phyloP scores from a whole-genome alignment of 2,113 vertebrate genomes.

The Sinosuthora webbiana region DNA sequence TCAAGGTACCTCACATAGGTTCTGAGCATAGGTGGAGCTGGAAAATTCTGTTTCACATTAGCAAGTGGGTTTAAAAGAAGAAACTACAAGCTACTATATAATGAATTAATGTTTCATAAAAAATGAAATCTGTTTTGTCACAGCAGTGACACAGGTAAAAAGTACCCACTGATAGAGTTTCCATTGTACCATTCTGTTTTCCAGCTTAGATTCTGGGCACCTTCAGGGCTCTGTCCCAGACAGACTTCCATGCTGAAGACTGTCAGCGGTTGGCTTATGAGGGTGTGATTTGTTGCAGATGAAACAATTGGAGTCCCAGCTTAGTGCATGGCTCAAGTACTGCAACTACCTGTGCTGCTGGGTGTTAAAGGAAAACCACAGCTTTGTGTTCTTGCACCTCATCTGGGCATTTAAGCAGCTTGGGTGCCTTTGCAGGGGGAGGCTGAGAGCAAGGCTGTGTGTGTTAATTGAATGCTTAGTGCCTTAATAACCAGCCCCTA shows the following conservation, averaged over 20 bases:
- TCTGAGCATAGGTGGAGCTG: neutral
- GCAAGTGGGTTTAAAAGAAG: neutral
- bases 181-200: neutral
- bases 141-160: neutral
- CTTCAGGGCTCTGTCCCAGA: neutral
- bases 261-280: neutral
- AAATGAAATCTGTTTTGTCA: neutral
- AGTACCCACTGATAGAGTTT: neutral
- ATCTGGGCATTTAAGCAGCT: neutral
- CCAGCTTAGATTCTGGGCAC: neutral
- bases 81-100: neutral
- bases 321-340: rapidly evolving
- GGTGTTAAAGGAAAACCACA: neutral
- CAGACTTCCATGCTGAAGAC: neutral
- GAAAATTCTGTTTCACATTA: neutral
- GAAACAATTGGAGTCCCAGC: neutral
- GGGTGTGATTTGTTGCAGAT: neutral
- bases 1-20: rapidly evolving
- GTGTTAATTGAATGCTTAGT: neutral
- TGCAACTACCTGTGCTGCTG: rapidly evolving
- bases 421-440: neutral
- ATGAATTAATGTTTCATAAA: neutral
- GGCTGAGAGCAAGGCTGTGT: neutral
- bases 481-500: neutral
- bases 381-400: neutral